Base-by-base conservation (phyloP, 1,140 invertebrate species). In the Chrysoperla carnea region DNA sequence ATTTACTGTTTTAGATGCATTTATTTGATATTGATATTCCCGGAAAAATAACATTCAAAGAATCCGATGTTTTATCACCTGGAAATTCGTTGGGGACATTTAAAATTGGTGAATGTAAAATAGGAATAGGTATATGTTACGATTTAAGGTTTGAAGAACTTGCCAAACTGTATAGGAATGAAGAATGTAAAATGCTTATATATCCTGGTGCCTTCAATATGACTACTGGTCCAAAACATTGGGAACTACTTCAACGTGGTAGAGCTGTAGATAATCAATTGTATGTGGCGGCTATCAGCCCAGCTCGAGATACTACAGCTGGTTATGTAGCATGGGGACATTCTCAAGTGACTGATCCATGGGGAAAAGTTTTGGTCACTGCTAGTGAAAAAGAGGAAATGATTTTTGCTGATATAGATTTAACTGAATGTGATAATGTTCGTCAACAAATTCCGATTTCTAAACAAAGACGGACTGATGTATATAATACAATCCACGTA, bases 181-280 rank as follows among this genome's bases (percentile, higher is more conserved):
- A 69, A 59, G 82, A 84, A 3, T 92, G 88, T 54, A 73, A 86
- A 41, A 62, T 92, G 51, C 58, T 93, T 11, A 63, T 95, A 8
- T 94, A 91, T 62, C 90, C 90, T n/a, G 88, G 79, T 37, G 90
- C 90, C 9, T 96, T 95, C 57, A 95, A 93, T 62, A 86, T 91
- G 80, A 93, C 85, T 8, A 95, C 91, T 1, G 92, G 92, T 0
- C 89, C 89, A 1, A 61, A 83, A 8, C 91, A 95, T 58, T 96
- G 90, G 90, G 83, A 91, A 52, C 60, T 94, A 2, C 62, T 96
- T 4, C 73, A 77, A 46, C 69, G 84, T 36, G 68, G 75, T 1
- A 67, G 91, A 40, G 90, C 93, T 15, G 70, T 83, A 33, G 91
- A 96, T 61, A 88, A 91, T 62, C 90, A 91, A 61, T 61, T 86